Percentiles rank a stretch among this genome's conserved stretches.
These are phyloP conservation scores for Lepus townsendii DNA, from an alignment of 2,797 vertebrate species.

Conservation along the genomic window DNA sequence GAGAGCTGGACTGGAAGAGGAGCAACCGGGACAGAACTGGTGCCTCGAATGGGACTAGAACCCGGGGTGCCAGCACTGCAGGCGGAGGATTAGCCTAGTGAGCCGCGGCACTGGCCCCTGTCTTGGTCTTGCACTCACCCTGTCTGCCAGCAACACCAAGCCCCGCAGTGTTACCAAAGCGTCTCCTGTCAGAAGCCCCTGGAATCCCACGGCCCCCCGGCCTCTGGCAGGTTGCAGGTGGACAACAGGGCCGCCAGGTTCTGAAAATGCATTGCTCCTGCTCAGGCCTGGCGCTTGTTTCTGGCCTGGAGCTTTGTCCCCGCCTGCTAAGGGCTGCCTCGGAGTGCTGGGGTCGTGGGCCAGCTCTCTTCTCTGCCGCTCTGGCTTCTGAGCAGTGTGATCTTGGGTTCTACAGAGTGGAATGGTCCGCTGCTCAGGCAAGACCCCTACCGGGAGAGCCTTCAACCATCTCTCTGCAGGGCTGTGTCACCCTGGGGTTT, in stretches of 20 bases:
- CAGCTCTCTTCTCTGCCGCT: neutral
- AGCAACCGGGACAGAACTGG: too few relatives aligned
- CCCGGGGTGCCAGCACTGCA: too few relatives aligned
- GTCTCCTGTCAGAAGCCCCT: neutral
- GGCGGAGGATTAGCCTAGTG: too few relatives aligned
- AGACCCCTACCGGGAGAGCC: neutral
- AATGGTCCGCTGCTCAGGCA: neutral
- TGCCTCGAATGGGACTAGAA: too few relatives aligned
- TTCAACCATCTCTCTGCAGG: neutral
- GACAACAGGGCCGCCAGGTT: neutral
- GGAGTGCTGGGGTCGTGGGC: fast-evolving
- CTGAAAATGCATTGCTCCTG: neutral
- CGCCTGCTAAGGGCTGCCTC: fast-evolving
- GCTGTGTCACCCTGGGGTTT: neutral
- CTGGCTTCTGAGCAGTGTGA: neutral
- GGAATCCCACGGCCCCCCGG: neutral
- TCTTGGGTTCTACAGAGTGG: neutral
- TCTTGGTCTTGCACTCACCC: neutral
- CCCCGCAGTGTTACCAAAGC: neutral
- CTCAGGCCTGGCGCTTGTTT: neutral
- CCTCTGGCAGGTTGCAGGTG: neutral
- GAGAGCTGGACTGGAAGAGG: too few relatives aligned
- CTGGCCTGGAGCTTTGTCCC: neutral
- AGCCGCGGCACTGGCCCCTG: too few relatives aligned
- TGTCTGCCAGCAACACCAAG: neutral